A percentile compares a stretch with the other conserved stretches of the same genome.
Evolutionary conservation across 2,113 vertebrate genomes (phyloP).

Genomic region (Fukomys damarensis): DNA sequence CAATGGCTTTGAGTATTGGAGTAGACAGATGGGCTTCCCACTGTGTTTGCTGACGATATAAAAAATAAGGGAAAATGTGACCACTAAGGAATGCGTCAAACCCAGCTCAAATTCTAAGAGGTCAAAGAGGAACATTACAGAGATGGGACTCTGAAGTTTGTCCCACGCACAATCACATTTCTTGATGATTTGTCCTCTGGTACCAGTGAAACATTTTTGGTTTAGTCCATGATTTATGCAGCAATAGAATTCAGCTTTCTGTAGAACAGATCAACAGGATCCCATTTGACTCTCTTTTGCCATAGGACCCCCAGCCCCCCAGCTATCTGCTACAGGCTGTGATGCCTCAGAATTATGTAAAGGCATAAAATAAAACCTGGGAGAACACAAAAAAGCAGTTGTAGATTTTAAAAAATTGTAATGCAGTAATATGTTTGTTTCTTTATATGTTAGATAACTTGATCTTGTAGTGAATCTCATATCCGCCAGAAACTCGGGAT

Average conservation of each 20-base stretch:
- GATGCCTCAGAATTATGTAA: neutral
- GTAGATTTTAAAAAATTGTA: neutral
- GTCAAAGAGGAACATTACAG: neutral
- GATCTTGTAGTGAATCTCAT: neutral
- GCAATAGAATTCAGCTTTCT: neutral
- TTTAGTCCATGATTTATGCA: neutral
- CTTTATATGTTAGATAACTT: neutral
- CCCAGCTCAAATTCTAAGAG: too few relatives aligned
- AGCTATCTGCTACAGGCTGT: neutral
- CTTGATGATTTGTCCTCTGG: neutral
- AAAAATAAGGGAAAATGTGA: neutral
- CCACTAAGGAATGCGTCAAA: neutral
- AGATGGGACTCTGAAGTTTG: rapidly evolving
- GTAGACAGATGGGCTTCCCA: neutral
- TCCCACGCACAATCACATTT: too few relatives aligned
- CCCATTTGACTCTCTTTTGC: neutral
- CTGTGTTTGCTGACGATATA: neutral
- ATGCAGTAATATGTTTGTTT: neutral
- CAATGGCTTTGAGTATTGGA: neutral
- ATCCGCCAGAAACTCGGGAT: neutral
- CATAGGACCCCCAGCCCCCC: neutral
- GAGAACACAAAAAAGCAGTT: neutral
- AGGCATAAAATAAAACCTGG: neutral
- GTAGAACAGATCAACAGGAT: neutral
- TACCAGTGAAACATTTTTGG: neutral